These are phyloP conservation scores for Urechis unicinctus DNA, from an alignment of 2,888 invertebrate genomes.

Conservation along the genomic window DNA sequence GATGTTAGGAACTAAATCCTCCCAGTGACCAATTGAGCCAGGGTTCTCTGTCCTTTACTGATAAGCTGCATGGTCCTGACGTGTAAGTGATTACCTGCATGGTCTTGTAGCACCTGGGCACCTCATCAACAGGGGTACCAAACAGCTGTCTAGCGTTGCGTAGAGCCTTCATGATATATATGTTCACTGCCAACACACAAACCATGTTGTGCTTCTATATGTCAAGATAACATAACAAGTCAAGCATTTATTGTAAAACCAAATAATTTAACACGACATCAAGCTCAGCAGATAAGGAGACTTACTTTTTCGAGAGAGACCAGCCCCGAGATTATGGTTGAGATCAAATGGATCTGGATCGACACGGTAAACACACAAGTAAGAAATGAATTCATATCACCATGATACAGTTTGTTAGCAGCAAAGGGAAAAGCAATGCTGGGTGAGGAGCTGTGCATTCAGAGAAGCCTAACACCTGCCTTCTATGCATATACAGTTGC, in stretches of 20 bases:
- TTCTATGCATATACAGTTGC: constrained; percentile 57
- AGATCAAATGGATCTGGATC: constrained; percentile 58
- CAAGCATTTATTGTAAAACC: too few relatives aligned
- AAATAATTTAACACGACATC: too few relatives aligned
- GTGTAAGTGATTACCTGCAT: background rate
- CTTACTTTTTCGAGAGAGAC: constrained; percentile 56
- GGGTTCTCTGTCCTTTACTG: too few relatives aligned
- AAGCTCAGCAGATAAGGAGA: too few relatives aligned
- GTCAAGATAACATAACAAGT: too few relatives aligned
- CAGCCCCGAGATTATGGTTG: constrained; percentile 57
- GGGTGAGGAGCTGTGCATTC: background rate
- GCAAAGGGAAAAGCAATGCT: constrained; percentile 14
- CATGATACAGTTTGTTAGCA: constrained; percentile 37
- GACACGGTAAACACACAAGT: background rate
- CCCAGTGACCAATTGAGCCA: too few relatives aligned
- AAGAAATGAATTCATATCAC: background rate
- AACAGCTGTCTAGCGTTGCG: constrained; percentile 47
- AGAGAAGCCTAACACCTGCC: constrained; percentile 29
- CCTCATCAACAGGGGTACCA: constrained; percentile 32
- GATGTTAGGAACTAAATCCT: too few relatives aligned
- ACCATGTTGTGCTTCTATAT: too few relatives aligned
- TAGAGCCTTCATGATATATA: constrained; percentile 51
- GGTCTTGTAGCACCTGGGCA: constrained; percentile 10
- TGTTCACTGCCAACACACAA: constrained; percentile 50
- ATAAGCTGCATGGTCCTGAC: too few relatives aligned